Conservation (phyloP, 1,140 invertebrate species). For the Diprion similis region DNA sequence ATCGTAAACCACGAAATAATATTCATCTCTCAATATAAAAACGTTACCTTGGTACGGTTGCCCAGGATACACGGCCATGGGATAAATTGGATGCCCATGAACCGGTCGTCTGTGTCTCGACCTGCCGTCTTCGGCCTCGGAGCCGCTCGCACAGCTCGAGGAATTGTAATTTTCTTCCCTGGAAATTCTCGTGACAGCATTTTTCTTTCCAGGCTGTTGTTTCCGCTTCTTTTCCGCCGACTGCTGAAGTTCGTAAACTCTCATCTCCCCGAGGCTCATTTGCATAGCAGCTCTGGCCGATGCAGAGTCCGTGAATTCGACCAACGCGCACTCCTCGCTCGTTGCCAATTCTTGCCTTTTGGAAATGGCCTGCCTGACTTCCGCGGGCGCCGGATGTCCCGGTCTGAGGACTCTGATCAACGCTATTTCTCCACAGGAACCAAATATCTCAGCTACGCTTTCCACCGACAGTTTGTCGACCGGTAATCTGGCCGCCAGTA, state of each 20-base stretch:
- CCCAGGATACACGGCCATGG: constrained; percentile 35
- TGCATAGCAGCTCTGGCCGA: constrained; percentile 81
- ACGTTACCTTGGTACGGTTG: constrained; percentile 48
- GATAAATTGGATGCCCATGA: constrained; percentile 41
- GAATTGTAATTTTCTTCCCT: constrained; percentile 55
- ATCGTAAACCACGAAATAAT: not conserved
- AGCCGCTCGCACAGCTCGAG: constrained; percentile 73
- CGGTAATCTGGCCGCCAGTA: constrained; percentile 86
- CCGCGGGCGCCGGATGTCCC: constrained; percentile 85
- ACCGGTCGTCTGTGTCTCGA: constrained; percentile 39
- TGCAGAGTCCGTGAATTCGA: constrained; percentile 89
- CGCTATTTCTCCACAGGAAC: constrained; percentile 86
- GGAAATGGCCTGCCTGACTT: constrained; percentile 82
- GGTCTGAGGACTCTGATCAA: constrained; percentile 85
- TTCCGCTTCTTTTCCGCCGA: constrained; percentile 51
- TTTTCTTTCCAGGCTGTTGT: constrained; percentile 56
- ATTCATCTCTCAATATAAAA: not conserved
- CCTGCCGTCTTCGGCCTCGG: constrained; percentile 68
- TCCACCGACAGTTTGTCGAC: constrained; percentile 85
- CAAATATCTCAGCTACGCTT: constrained; percentile 86
- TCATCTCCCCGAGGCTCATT: constrained; percentile 54
- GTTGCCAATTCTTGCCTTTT: constrained; percentile 85
- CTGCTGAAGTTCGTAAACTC: constrained; percentile 62
- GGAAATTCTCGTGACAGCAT: constrained; percentile 30
- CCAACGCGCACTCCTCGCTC: constrained; percentile 83